These are phyloP conservation scores for Eulimnadia texana DNA, from an alignment of 1,140 invertebrate genomes.

Conservation along the genomic window DNA sequence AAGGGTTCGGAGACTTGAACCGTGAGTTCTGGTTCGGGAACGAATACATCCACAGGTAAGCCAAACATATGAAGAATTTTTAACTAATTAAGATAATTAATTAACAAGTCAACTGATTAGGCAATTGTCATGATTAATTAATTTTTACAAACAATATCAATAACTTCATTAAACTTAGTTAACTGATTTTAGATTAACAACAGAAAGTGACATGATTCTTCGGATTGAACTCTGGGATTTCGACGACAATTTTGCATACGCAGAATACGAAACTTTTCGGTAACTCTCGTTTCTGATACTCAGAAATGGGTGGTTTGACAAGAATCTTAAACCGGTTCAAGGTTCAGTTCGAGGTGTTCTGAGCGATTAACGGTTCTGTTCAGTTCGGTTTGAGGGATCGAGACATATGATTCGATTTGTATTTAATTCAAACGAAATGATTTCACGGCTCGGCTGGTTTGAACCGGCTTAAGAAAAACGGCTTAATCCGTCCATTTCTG, in stretches of 20 bases:
- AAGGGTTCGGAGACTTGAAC: slow-evolving; percentile 40
- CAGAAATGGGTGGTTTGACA: not conserved
- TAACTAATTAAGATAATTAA: not conserved
- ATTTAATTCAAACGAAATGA: too few relatives aligned
- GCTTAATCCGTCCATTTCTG: too few relatives aligned
- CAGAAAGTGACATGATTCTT: slow-evolving; percentile 30
- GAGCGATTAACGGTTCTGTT: too few relatives aligned
- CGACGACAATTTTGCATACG: slow-evolving; percentile 31
- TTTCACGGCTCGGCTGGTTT: too few relatives aligned
- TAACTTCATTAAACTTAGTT: not conserved
- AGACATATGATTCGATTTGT: too few relatives aligned
- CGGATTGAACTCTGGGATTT: slow-evolving; percentile 39
- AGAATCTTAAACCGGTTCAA: too few relatives aligned
- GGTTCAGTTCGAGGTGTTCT: too few relatives aligned
- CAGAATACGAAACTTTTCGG: slow-evolving; percentile 35
- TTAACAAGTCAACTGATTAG: too few relatives aligned
- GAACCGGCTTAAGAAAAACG: too few relatives aligned
- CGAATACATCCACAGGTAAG: slow-evolving; percentile 38
- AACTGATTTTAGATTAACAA: slow-evolving; percentile 23
- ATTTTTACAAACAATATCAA: too few relatives aligned
- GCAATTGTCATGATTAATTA: too few relatives aligned
- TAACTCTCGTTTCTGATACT: slow-evolving; percentile 15
- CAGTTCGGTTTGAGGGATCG: too few relatives aligned
- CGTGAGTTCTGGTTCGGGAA: slow-evolving; percentile 49
- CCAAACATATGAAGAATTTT: not conserved